Evolutionary conservation across 2,113 vertebrate genomes (phyloP), one percentile per base, ranked within the genome.

Genomic region (Polypterus bichir): DNA sequence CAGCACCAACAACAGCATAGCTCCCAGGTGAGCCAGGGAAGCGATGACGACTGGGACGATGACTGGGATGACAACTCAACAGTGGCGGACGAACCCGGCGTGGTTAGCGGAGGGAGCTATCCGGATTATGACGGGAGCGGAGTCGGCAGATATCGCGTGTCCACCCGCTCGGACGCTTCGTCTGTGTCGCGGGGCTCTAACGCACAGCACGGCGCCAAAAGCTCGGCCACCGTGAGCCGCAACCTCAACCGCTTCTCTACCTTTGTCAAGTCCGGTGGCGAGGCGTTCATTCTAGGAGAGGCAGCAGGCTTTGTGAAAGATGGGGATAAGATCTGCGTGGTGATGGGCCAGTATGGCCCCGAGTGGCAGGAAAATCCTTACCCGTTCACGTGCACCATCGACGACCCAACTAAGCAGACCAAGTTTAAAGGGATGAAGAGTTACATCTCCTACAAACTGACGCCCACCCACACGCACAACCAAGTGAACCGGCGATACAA

Each of bases 371-470:
- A 97, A 76, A 97, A 98, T 73, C 96, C 94, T 0, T 96, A 96
- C 65, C 94, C 93, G 0, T 99, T 99, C 74, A 66, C 77, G 52
- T 99, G 94, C 69, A 84, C 91, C 44, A 96, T 98, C 0, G 94
- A 98, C 44, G 93, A 98, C 72, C 96, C 96, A 59, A 98, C 94
- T 53, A 99, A 99, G 66, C 94, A 97, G 84, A 99, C 94, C 59
- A 98, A 98, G 76, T 98, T 98, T 79, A 98, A 98, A 68, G 96
- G 96, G 59, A 98, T 98, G 94, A 98, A 98, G 70, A 98, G 94
- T 63, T 98, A 97, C 76, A 98, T 98, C 0, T 89, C 94, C 6
- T 98, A 98, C 71, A 95, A 93, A 74, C 77, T 98, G 77, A 91
- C 94, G 5, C 87, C 94, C 49, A 94, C 88, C 1, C 91, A 97